Percentiles rank a stretch among this genome's conserved stretches.
These are phyloP conservation scores for Dinocampus coccinellae DNA, from an alignment of 2,888 invertebrate genomes.

Conservation along the genomic window DNA sequence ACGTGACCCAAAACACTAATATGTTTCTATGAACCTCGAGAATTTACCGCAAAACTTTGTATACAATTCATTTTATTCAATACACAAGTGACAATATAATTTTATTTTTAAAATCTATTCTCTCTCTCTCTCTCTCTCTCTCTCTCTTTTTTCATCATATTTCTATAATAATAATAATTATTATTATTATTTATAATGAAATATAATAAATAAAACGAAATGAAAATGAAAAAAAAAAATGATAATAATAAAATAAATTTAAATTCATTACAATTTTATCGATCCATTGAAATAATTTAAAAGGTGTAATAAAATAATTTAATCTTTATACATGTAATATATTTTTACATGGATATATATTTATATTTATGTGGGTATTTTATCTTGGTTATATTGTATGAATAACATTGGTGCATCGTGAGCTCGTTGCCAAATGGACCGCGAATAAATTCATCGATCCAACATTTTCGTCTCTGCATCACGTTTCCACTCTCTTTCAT, in stretches of 20 bases:
- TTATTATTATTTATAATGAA: no score
- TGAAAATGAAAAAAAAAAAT: no score
- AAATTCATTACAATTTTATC: not conserved
- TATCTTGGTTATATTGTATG: slow-evolving; percentile 30
- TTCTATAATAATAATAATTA: no score
- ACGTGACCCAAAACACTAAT: not conserved
- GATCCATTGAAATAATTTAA: not conserved
- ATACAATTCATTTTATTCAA: no score
- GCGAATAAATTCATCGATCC: slow-evolving; percentile 40
- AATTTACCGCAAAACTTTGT: not conserved
- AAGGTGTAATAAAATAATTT: not conserved
- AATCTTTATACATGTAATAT: not conserved
- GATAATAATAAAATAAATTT: not conserved
- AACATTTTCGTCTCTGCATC: slow-evolving; percentile 3
- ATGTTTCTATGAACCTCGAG: not conserved
- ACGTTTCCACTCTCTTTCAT: not conserved
- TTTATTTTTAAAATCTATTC: no score
- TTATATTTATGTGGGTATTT: not conserved
- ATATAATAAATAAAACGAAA: no score
- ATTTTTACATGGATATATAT: not conserved
- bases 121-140: no score
- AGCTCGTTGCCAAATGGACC: slow-evolving; percentile 38
- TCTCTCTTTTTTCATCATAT: no score
- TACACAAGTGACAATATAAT: no score
- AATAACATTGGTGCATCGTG: slow-evolving; percentile 32